These are phyloP conservation scores for Megastigmus dorsalis DNA, from an alignment of 2,888 invertebrate species.

Conservation along the genomic window DNA sequence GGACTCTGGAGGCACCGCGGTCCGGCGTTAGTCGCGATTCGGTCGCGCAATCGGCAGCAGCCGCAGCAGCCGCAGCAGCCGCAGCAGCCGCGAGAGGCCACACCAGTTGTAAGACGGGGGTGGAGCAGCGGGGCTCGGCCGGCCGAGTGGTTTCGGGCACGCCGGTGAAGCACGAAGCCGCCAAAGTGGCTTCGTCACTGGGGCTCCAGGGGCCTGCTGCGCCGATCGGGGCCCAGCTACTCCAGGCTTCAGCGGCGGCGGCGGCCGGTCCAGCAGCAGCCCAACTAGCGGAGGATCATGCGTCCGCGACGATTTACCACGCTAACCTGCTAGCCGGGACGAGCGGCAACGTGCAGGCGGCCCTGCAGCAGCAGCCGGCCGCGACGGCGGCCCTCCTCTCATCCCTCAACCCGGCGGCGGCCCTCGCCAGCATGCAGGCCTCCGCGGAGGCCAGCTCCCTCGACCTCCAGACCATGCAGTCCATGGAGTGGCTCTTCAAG, in stretches of 20 bases:
- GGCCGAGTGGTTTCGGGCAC: constrained; percentile 65
- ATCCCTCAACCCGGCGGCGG: constrained; percentile 69
- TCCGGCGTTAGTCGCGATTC: constrained; percentile 39
- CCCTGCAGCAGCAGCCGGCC: constrained; percentile 70
- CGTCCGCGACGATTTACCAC: constrained; percentile 70
- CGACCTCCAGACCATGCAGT: constrained; percentile 95
- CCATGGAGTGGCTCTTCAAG: constrained; percentile 97
- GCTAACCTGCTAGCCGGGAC: constrained; percentile 73
- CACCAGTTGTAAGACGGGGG: no score
- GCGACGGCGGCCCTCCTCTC: constrained; percentile 68
- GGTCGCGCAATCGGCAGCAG: constrained; percentile 13
- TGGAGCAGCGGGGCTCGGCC: constrained; percentile 60
- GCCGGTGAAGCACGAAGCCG: constrained; percentile 72
- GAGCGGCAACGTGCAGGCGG: constrained; percentile 71
- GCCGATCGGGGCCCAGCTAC: constrained; percentile 74
- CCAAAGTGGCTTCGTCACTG: constrained; percentile 75
- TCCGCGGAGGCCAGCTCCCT: constrained; percentile 86
- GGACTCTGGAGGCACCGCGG: constrained; percentile 52
- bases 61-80: constrained; percentile 23
- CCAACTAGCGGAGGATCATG: constrained; percentile 45
- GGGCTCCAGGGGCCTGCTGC: constrained; percentile 75
- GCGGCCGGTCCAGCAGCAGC: constrained; percentile 53
- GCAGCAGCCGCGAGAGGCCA: constrained; percentile 48
- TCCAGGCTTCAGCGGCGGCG: constrained; percentile 67
- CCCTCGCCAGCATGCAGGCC: constrained; percentile 81